Conservation (phyloP, 2,888 invertebrate species). For the Kuschelorhynchus macadamiae region DNA sequence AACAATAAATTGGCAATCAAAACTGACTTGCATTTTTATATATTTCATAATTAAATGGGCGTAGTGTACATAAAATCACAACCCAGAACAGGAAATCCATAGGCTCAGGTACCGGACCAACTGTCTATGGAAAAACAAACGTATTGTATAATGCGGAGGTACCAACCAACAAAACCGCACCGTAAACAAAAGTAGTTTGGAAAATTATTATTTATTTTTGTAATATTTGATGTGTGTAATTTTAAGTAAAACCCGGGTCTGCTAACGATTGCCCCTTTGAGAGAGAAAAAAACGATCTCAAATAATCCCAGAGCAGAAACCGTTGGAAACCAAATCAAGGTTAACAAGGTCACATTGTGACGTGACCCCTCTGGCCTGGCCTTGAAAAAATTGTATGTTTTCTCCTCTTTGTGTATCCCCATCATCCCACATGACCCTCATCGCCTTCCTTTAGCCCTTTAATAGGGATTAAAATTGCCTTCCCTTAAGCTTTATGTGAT, state of each 20-base stretch:
- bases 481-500: background rate
- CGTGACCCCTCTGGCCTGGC: constrained; percentile 79
- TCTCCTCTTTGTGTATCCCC: constrained; percentile 11
- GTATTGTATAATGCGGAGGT: constrained; percentile 3
- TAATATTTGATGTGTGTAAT: constrained; percentile 29
- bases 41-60: too few relatives aligned
- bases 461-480: background rate
- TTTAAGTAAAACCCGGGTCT: constrained; percentile 7
- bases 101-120: too few relatives aligned
- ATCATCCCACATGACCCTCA: background rate
- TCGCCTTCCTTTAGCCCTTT: background rate
- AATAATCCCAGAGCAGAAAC: constrained; percentile 55
- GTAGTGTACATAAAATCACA: too few relatives aligned
- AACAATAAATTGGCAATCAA: too few relatives aligned
- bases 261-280: constrained; percentile 5
- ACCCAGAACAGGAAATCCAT: too few relatives aligned
- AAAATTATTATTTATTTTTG: constrained; percentile 5
- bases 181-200: background rate
- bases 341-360: constrained; percentile 77
- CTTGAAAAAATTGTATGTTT: constrained; percentile 50
- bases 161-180: constrained; percentile 20
- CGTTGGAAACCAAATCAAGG: constrained; percentile 88
- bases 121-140: background rate
- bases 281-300: background rate
- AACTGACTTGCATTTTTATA: too few relatives aligned